These are phyloP conservation scores for Eulemur mongoz DNA, from an alignment of 2,797 vertebrate genomes.

Conservation along the genomic window DNA sequence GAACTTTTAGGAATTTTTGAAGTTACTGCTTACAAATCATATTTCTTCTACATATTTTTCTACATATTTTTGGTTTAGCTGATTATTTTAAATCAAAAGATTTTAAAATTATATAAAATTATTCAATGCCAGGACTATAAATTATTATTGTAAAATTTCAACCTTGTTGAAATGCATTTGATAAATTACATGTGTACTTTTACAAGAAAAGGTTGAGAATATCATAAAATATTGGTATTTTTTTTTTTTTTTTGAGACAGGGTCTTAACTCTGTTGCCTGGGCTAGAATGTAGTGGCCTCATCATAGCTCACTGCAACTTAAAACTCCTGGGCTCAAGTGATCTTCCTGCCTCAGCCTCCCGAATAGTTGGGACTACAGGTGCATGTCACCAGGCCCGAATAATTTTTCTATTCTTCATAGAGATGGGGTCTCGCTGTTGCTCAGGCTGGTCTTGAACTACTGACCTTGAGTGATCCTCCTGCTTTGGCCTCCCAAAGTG, in stretches of 20 bases:
- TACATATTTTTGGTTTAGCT: neutral
- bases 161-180: slow-evolving; percentile 17
- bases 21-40: slow-evolving; percentile 21
- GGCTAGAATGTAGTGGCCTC: neutral
- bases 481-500: neutral
- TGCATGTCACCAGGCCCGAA: neutral
- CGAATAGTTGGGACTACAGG: neutral
- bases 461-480: neutral
- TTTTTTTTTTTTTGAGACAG: neutral
- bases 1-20: neutral
- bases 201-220: neutral
- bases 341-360: neutral
- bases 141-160: slow-evolving; percentile 27
- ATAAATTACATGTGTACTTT: neutral
- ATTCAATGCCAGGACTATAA: neutral
- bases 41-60: neutral
- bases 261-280: neutral
- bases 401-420: neutral
- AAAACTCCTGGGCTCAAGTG: neutral
- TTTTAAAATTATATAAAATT: neutral
- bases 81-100: slow-evolving; percentile 35
- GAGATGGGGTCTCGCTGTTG: neutral
- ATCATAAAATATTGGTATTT: neutral
- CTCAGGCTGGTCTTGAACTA: neutral
- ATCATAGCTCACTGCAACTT: neutral